Base-by-base conservation (phyloP, 2,113 vertebrate genomes). In the Odobenus rosmarus region DNA sequence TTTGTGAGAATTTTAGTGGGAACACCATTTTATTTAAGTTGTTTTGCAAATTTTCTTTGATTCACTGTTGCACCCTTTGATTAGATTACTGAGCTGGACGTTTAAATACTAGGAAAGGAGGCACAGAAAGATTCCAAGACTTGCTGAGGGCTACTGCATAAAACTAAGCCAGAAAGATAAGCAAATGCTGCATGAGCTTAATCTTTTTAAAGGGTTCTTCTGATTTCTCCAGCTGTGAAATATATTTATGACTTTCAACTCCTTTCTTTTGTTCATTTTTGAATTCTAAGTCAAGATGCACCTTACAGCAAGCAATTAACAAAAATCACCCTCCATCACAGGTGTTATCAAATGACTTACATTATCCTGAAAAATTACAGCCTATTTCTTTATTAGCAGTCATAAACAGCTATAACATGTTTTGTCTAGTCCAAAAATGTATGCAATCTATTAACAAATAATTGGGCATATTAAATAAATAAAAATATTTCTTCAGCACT, bases 291-390 rank as follows among this genome's bases (percentile, higher is more conserved):
- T 72, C 46, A 77, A 57, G 96, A 93, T 79, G 95, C 85, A 97
- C 77, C 96, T 96, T 96, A 93, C 90, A 97, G 79, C 39, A 97
- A 96, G 57, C 49, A 89, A 94, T 69, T 77, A 93, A 93, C 55
- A 93, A 95, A 95, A 93, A 95, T 71, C 95, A 92, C 7, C 42
- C 33, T 93, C 83, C 39, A 3, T 82, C 24, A 28, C 33, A 53
- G 74, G 18, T 87, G 51, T 92, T 96, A 83, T 90, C 76, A 92
- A 76, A 80, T 88, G 87, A 69, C 93, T 93, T 96, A 42, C 36
- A 67, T 93, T 86, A 89, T 83, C 53, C 57, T 94, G 53, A 83
- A 96, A 77, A 95, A 62, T 88, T 15, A 42, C 1, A 81, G 46
- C 26, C 33, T 51, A 64, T 87, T 94, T 96, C 67, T 80, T 84